Evolutionary conservation across 1,140 invertebrate species (phyloP).

Genomic region (Aradophagus sp.): DNA sequence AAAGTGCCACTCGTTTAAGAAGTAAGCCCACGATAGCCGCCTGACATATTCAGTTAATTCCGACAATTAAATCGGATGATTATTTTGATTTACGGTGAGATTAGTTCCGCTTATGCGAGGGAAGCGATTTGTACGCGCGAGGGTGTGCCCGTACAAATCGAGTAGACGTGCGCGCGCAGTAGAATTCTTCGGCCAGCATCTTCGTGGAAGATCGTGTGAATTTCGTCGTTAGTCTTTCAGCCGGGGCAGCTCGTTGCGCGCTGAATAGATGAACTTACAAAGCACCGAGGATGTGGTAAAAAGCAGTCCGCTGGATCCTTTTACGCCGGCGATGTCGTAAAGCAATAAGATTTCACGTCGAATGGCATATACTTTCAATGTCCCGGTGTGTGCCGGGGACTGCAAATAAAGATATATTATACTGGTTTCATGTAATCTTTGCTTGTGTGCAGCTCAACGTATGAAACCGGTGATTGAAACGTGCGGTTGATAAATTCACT

Average conservation of each 20-base stretch:
- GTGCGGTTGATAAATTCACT: conserved; percentile 31
- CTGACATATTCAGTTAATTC: conserved; percentile 44
- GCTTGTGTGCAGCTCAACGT: conserved; percentile 12
- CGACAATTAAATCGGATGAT: conserved; percentile 48
- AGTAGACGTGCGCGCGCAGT: not conserved
- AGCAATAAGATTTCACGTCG: conserved; percentile 56
- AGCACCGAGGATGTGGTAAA: conserved; percentile 54
- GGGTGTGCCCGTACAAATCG: no score
- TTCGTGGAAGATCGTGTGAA: conserved; percentile 40
- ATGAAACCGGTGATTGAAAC: conserved; percentile 10
- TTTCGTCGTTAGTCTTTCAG: conserved; percentile 48
- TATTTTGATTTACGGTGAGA: conserved; percentile 49
- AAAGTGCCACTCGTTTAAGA: conserved; percentile 16
- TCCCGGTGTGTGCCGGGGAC: conserved; percentile 10
- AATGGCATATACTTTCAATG: conserved; percentile 51
- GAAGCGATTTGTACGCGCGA: conserved; percentile 10
- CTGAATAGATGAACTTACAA: conserved; percentile 56
- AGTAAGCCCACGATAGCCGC: conserved; percentile 22
- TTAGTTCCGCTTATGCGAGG: conserved; percentile 23
- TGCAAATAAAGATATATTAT: conserved; percentile 44
- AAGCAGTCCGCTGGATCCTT: conserved; percentile 46
- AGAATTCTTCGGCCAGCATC: conserved; percentile 26
- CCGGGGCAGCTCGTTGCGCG: conserved; percentile 10
- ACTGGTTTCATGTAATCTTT: conserved; percentile 17
- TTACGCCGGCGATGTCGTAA: conserved; percentile 43